Percentiles rank a stretch among this genome's conserved stretches.
These are phyloP conservation scores for Xiphydria camelus DNA, from an alignment of 2,888 invertebrate species.

Conservation along the genomic window DNA sequence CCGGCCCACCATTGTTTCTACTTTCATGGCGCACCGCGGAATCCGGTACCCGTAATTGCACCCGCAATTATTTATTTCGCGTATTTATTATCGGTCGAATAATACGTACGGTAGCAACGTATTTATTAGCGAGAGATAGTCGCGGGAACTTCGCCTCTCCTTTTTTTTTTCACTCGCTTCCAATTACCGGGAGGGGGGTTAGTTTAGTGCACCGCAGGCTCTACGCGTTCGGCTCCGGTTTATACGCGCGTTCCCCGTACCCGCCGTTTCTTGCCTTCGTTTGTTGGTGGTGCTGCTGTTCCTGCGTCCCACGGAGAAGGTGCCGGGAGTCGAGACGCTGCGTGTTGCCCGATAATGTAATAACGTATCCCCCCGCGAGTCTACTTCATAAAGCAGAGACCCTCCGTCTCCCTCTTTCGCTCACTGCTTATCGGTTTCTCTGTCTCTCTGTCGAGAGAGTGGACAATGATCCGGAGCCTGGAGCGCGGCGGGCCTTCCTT, in stretches of 20 bases:
- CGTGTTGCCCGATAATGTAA: conserved; percentile 52
- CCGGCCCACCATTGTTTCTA: not conserved
- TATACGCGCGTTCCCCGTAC: no score
- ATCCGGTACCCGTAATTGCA: conserved; percentile 8
- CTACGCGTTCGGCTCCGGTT: no score
- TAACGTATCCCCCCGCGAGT: conserved; percentile 47
- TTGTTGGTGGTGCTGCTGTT: no score
- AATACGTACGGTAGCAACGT: conserved; percentile 47
- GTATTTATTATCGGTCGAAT: conserved; percentile 42
- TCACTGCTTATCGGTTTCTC: no score
- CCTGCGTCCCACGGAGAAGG: conserved; percentile 21
- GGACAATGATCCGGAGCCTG: no score
- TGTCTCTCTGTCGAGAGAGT: no score
- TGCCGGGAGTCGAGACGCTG: conserved; percentile 24
- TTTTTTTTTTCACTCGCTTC: conserved; percentile 34
- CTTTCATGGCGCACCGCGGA: not conserved
- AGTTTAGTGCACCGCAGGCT: conserved; percentile 15
- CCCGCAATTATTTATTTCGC: conserved; percentile 36
- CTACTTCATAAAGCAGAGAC: conserved; percentile 55
- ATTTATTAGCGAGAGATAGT: conserved; percentile 50
- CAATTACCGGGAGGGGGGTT: conserved; percentile 37
- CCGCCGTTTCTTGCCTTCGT: no score
- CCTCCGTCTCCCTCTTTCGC: conserved; percentile 21
- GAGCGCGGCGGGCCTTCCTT: no score
- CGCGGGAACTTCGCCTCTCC: conserved; percentile 25